phyloP scores from a whole-genome alignment of 2,888 invertebrate species.

The Blastobasis lacticolella region DNA sequence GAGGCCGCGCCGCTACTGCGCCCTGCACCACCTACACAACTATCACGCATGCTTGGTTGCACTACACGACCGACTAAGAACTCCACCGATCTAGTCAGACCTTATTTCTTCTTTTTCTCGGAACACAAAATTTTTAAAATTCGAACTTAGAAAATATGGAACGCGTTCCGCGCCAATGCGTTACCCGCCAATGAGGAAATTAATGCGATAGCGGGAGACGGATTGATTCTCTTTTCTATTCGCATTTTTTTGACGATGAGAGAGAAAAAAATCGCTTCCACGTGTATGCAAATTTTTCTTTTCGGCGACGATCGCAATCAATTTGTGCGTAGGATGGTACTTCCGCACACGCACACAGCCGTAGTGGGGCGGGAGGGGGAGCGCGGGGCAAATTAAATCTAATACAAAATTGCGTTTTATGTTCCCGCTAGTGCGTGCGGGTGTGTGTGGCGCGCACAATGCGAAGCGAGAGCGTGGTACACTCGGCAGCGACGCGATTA shows the following conservation, averaged over 20 bases:
- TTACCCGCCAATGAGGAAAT: conserved; percentile 23
- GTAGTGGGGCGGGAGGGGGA: conserved; percentile 28
- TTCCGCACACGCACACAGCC: conserved; percentile 40
- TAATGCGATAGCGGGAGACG: conserved; percentile 31
- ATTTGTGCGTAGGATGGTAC: conserved; percentile 64
- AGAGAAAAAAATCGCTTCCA: conserved; percentile 34
- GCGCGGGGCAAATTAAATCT: conserved; percentile 70
- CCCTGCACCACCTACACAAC: conserved; percentile 29
- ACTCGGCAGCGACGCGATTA: conserved; percentile 42
- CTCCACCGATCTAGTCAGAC: too few relatives aligned
- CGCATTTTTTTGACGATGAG: conserved; percentile 10
- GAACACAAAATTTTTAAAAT: conserved; percentile 11
- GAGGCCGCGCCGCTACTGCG: conserved; percentile 51
- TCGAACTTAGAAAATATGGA: not conserved
- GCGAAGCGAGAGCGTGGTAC: conserved; percentile 56
- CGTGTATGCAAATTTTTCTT: conserved; percentile 68
- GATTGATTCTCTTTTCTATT: conserved; percentile 41
- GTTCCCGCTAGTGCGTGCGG: conserved; percentile 61
- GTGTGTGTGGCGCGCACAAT: conserved; percentile 67
- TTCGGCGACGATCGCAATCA: conserved; percentile 69
- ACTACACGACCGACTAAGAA: conserved; percentile 8
- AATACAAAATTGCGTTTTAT: conserved; percentile 75
- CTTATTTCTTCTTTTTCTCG: not conserved
- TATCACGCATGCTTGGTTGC: conserved; percentile 52
- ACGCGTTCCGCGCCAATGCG: not conserved